phyloP scores from a whole-genome alignment of 1,140 invertebrate species.

The Brachionus rotundiformis region DNA sequence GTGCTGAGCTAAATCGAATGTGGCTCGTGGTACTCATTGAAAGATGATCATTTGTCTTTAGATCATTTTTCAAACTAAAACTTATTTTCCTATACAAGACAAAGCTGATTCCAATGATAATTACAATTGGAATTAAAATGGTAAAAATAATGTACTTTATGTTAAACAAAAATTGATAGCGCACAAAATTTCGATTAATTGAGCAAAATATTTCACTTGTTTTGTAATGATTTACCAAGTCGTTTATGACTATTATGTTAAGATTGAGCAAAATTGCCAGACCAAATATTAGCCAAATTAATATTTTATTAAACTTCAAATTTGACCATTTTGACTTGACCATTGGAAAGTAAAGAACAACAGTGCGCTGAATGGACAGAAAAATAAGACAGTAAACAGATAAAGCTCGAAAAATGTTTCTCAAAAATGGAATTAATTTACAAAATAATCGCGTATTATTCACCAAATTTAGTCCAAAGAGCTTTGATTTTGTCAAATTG shows the following conservation, averaged over 20 bases:
- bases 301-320: background rate
- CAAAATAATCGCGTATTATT: background rate
- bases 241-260: background rate
- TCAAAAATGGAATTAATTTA: constrained; percentile 23
- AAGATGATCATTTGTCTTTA: background rate
- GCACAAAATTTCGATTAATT: background rate
- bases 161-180: constrained; percentile 4
- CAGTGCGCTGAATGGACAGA: background rate
- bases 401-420: constrained; percentile 5
- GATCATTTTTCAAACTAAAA: background rate
- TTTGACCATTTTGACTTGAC: constrained; percentile 15
- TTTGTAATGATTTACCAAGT: background rate
- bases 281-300: background rate
- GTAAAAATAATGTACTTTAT: background rate
- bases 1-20: background rate
- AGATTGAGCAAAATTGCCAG: background rate
- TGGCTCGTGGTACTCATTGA: background rate
- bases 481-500: background rate
- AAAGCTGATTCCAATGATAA: background rate
- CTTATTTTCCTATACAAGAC: background rate
- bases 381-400: background rate
- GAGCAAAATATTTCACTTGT: background rate
- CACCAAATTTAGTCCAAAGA: background rate
- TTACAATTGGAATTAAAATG: background rate
- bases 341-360: constrained; percentile 17